Percentiles rank a stretch among this genome's conserved stretches.
phyloP scores from a whole-genome alignment of 2,888 invertebrate species.

The Perithous albicinctus region DNA sequence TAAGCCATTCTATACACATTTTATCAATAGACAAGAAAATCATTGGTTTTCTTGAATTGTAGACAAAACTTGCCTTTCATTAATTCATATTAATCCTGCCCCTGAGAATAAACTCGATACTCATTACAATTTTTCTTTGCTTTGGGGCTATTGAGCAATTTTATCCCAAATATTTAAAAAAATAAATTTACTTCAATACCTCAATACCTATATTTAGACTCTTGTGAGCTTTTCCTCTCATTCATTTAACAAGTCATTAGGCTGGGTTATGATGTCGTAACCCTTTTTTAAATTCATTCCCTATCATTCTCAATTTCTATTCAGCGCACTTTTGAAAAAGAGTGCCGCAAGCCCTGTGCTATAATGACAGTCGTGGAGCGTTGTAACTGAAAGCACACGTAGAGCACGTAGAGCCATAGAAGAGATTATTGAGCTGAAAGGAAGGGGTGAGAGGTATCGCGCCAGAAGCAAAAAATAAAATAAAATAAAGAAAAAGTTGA shows the following conservation, averaged over 20 bases:
- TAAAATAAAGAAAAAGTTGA: conserved; percentile 46
- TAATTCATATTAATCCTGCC: no score
- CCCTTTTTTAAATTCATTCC: conserved; percentile 7
- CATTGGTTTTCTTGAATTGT: no score
- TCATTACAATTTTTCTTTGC: no score
- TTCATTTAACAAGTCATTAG: neutral
- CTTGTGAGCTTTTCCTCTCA: neutral
- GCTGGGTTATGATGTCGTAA: neutral
- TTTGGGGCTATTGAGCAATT: no score
- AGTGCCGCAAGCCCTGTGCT: conserved; percentile 10
- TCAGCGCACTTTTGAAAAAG: conserved; percentile 7
- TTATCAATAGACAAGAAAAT: no score
- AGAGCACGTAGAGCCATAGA: conserved; percentile 51
- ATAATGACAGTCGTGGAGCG: conserved; percentile 37
- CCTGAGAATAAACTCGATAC: no score
- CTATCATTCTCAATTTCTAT: neutral
- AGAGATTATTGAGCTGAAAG: conserved; percentile 55
- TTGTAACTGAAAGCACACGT: conserved; percentile 21
- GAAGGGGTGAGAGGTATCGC: conserved; percentile 13
- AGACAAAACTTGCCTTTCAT: no score
- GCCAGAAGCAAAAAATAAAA: neutral
- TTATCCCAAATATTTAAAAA: no score
- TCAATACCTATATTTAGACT: neutral
- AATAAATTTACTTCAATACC: neutral
- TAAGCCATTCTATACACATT: no score